phyloP scores from a whole-genome alignment of 2,888 invertebrate species.

The Epinotia demarniana region DNA sequence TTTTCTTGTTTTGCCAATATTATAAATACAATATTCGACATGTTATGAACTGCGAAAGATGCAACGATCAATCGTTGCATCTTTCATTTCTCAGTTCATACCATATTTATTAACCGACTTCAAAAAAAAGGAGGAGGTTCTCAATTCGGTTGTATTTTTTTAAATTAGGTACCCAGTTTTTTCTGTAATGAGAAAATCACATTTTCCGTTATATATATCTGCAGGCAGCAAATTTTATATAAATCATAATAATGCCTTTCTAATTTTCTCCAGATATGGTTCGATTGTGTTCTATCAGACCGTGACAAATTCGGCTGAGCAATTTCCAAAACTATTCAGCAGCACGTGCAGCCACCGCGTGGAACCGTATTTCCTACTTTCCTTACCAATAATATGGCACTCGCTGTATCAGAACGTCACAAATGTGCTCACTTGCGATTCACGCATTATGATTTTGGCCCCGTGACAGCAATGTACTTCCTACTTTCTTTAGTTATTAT shows the following conservation, averaged over 20 bases:
- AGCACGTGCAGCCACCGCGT: conserved; percentile 44
- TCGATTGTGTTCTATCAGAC: conserved; percentile 34
- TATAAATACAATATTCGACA: background rate
- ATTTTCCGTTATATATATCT: background rate
- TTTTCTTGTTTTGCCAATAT: background rate
- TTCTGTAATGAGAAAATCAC: background rate
- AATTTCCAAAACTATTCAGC: conserved; percentile 43
- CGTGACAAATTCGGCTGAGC: conserved; percentile 34
- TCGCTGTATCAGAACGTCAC: background rate
- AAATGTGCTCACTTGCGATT: background rate
- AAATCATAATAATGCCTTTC: conserved; percentile 20
- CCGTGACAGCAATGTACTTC: background rate
- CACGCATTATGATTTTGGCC: background rate
- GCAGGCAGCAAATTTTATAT: conserved; percentile 7
- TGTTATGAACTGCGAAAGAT: background rate
- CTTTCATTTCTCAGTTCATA: too few species aligned
- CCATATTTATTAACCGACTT: background rate
- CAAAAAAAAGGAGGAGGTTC: too few species aligned
- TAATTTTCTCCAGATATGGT: conserved; percentile 41
- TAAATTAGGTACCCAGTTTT: background rate
- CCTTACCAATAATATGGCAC: conserved; percentile 47
- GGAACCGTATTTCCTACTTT: conserved; percentile 53
- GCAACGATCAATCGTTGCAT: background rate
- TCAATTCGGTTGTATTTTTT: too few species aligned
- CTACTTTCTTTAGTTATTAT: background rate